Evolutionary conservation across 2,797 vertebrate genomes (phyloP).

Genomic region (Simalia tracyae): DNA sequence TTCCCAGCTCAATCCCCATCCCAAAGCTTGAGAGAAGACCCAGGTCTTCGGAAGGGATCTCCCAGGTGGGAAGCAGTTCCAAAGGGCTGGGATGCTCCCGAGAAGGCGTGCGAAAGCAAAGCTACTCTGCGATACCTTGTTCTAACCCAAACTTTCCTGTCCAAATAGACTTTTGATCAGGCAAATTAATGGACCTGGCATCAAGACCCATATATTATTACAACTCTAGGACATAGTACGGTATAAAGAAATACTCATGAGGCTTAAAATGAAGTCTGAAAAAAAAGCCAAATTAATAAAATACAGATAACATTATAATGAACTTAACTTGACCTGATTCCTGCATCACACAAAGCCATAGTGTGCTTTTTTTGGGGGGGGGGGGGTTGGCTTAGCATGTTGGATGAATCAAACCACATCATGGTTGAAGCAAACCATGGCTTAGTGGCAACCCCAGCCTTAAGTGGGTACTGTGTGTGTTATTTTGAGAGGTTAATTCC

Average conservation of each 20-base stretch:
- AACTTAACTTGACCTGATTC: not conserved
- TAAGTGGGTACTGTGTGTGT: not conserved
- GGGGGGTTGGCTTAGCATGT: not conserved
- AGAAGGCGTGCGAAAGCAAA: not conserved
- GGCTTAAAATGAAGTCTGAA: not conserved
- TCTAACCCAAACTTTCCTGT: not conserved
- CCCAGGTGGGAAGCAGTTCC: not conserved
- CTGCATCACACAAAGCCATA: not conserved
- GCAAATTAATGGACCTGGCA: not conserved
- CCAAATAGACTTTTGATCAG: not conserved
- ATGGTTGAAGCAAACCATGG: not conserved
- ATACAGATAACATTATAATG: not conserved
- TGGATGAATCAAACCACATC: not conserved
- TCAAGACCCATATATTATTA: not conserved
- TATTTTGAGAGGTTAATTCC: not conserved
- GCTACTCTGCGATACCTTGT: not conserved
- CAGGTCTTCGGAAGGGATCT: not conserved
- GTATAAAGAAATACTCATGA: not conserved
- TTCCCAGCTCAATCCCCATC: not conserved
- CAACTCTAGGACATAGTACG: not conserved
- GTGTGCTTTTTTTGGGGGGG: not conserved
- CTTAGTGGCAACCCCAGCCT: not conserved
- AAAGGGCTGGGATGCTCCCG: not conserved
- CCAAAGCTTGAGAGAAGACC: not conserved
- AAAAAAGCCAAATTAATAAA: not conserved